Evolutionary conservation across 2,113 vertebrate species (phyloP), one percentile per base, ranked within the genome.

Genomic region (Centrocercus urophasianus): DNA sequence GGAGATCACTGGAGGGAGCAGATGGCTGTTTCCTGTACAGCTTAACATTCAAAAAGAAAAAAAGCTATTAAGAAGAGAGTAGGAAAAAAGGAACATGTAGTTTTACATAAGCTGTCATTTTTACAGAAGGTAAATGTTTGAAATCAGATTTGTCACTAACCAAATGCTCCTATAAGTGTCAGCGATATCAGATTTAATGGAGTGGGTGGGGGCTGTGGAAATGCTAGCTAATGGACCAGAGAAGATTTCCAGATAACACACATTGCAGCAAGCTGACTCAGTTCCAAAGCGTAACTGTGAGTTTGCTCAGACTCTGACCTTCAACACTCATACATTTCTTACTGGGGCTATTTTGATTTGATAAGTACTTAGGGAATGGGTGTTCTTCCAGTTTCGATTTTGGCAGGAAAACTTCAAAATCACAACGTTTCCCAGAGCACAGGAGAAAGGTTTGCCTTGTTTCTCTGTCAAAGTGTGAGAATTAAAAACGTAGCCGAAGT

Each of bases 1-100:
- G 96, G 1, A 98, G 96, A 63, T 98, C 98, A 71, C 94, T 96
- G 17, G 98, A 97, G 15, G 98, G 98, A 82, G 98, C 98, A 74
- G 98, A 98, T 13, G 98, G 98, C 73, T 97, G 96, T 67, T 96
- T 97, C 80, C 94, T 90, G 89, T 88, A 88, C 27, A 96, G 75
- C 97, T 97, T 83, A 42, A 91, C n/a, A 95, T 88, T 66, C 72
- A 20, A 75, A 83, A 92, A 88, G 61, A 18, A 77, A 1, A 7
- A n/a, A 70, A 65, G 76, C 27, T 64, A 64, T 40, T 40, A 50
- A n/a, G 60, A 30, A 40, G 36, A 28, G 13, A 30, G 8, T 16
- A 10, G 52, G 15, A 17, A 50, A 22, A 67, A n/a, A 71, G 13
- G 20, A 86, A 67, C 30, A 43, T 24, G 6, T 3, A 71, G 27